Percentiles rank a stretch among this genome's conserved stretches.
Conservation (phyloP, 1,140 invertebrate species). For the Anoplophora glabripennis region DNA sequence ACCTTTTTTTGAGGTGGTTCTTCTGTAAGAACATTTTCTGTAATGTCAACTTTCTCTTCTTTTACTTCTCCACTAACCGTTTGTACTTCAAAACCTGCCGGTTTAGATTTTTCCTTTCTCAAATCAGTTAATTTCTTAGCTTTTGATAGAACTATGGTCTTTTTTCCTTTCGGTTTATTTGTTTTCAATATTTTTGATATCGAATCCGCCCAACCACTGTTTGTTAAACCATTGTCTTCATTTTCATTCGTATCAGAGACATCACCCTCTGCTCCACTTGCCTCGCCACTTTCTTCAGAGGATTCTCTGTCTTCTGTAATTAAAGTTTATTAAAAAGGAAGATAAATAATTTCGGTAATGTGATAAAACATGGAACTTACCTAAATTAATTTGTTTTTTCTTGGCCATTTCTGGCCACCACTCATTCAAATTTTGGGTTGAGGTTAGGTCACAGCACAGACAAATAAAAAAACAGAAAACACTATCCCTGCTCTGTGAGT, state of each 20-base stretch:
- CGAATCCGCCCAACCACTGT: slow-evolving; percentile 66
- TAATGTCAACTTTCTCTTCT: slow-evolving; percentile 48
- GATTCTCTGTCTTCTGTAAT: too few species aligned
- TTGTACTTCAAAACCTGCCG: slow-evolving; percentile 53
- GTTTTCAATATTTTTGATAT: slow-evolving; percentile 71
- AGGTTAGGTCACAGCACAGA: too few species aligned
- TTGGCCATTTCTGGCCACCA: too few species aligned
- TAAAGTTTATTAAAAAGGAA: too few species aligned
- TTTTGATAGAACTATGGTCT: slow-evolving; percentile 68
- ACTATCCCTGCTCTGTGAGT: too few species aligned
- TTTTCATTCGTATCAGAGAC: slow-evolving; percentile 6
- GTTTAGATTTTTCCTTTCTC: slow-evolving; percentile 52
- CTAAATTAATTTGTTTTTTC: too few species aligned
- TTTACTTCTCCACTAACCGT: slow-evolving; percentile 50
- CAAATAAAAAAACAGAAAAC: too few species aligned
- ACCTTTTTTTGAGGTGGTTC: slow-evolving; percentile 51
- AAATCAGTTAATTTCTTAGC: slow-evolving; percentile 66
- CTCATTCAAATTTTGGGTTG: too few species aligned
- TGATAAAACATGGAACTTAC: too few species aligned
- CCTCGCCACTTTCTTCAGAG: too few species aligned
- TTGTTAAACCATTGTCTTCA: slow-evolving; percentile 35
- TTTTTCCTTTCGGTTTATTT: slow-evolving; percentile 72
- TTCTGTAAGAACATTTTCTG: slow-evolving; percentile 41
- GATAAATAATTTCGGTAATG: too few species aligned
- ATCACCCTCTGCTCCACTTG: too few species aligned